phyloP scores from a whole-genome alignment of 2,888 invertebrate genomes.

The Adela reaumurella region DNA sequence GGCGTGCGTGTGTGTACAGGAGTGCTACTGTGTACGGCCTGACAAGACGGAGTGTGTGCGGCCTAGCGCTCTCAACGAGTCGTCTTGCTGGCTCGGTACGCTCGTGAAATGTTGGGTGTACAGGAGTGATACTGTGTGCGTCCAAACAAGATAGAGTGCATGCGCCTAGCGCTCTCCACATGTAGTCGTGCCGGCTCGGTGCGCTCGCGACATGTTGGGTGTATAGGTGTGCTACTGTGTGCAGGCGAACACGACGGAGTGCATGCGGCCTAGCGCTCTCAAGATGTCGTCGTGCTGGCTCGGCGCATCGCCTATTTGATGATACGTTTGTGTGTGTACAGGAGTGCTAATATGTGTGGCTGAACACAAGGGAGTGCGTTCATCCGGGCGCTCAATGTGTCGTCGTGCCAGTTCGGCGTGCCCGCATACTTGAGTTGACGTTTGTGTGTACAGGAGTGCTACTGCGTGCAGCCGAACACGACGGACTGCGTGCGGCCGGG shows the following conservation, averaged over 20 bases:
- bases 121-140: not conserved
- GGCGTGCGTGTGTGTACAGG: slow-evolving; percentile 30
- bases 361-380: not conserved
- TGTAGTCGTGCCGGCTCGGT: slow-evolving; percentile 69
- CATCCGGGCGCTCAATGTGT: slow-evolving; percentile 67
- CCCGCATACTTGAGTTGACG: too few relatives aligned
- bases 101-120: slow-evolving; percentile 40
- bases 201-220: slow-evolving; percentile 75
- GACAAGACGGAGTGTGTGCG: slow-evolving; percentile 42
- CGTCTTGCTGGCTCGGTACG: slow-evolving; percentile 72
- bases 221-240: slow-evolving; percentile 65
- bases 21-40: slow-evolving; percentile 62
- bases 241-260: slow-evolving; percentile 30
- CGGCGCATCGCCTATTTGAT: slow-evolving; percentile 80
- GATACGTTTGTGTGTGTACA: not conserved
- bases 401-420: slow-evolving; percentile 72
- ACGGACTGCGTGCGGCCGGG: slow-evolving; percentile 52
- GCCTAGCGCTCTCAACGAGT: slow-evolving; percentile 67
- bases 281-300: slow-evolving; percentile 71
- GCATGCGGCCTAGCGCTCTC: slow-evolving; percentile 59
- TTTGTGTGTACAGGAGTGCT: slow-evolving; percentile 59
- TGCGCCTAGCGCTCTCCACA: slow-evolving; percentile 61
- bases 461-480: slow-evolving; percentile 50
- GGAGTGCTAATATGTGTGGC: not conserved
- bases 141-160: not conserved